These are phyloP conservation scores for Stictocephala bisonia DNA, from an alignment of 2,888 invertebrate genomes.

Conservation along the genomic window DNA sequence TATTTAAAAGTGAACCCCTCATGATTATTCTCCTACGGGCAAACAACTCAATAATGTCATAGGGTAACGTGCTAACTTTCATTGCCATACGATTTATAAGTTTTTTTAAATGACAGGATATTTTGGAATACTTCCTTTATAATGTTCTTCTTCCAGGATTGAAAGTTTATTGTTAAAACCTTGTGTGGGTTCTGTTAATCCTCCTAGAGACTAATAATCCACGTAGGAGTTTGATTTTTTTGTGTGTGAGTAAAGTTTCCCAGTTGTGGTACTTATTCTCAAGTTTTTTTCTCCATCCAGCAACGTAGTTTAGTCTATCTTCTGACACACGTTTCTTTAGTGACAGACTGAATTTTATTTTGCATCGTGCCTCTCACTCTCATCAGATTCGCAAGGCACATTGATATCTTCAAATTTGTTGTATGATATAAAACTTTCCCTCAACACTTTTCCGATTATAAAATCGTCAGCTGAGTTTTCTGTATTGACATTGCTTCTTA, in stretches of 20 bases:
- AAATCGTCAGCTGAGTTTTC: background rate
- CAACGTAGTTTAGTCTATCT: slow-evolving; percentile 1
- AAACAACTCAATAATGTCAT: background rate
- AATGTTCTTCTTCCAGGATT: background rate
- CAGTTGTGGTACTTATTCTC: background rate
- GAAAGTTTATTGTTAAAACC: background rate
- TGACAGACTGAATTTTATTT: too few relatives aligned
- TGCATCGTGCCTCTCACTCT: too few relatives aligned
- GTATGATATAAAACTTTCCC: background rate
- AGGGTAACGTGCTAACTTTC: background rate
- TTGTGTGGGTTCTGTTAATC: background rate
- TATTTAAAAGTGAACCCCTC: background rate
- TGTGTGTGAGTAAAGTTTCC: background rate
- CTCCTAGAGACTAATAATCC: background rate
- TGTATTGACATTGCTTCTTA: background rate
- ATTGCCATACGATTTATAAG: background rate
- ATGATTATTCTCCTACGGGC: background rate
- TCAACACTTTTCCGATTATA: too few relatives aligned
- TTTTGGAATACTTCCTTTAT: slow-evolving; percentile 4
- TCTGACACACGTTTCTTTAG: background rate
- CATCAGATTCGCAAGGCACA: background rate
- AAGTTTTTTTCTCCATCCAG: background rate
- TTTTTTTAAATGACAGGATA: background rate
- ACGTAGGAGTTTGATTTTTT: background rate
- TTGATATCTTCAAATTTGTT: background rate